Evolutionary conservation across 2,888 invertebrate genomes (phyloP).

Genomic region (Trichogramma evanescens): DNA sequence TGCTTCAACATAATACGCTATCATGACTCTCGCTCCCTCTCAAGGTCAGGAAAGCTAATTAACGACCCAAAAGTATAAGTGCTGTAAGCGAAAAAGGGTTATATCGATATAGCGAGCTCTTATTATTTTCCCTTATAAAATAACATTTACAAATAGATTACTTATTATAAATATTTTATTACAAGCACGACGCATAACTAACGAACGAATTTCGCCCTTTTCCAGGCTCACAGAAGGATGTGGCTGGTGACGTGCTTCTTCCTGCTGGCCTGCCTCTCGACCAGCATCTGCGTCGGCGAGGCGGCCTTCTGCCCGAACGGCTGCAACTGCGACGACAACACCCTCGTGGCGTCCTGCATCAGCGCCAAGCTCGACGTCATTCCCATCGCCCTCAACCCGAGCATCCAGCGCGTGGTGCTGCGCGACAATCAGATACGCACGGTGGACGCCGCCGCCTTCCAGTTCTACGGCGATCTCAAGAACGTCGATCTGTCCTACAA

Average conservation of each 20-base stretch:
- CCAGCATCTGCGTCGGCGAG: slow-evolving; percentile 18
- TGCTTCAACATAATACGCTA: no score
- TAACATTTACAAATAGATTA: no score
- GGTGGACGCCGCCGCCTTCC: slow-evolving; percentile 76
- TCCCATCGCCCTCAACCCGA: slow-evolving; percentile 86
- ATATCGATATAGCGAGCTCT: no score
- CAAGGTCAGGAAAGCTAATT: no score
- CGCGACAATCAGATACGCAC: slow-evolving; percentile 81
- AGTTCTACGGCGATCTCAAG: slow-evolving; percentile 80
- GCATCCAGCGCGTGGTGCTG: slow-evolving; percentile 76
- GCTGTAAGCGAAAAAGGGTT: no score
- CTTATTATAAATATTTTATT: neutral
- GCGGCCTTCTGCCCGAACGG: slow-evolving; percentile 76
- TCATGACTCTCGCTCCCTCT: no score
- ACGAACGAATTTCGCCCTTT: neutral
- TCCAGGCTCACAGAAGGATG: slow-evolving; percentile 13
- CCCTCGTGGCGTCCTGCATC: slow-evolving; percentile 77
- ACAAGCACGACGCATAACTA: neutral
- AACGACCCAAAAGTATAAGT: no score
- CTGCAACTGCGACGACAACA: slow-evolving; percentile 85
- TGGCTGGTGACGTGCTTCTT: slow-evolving; percentile 8
- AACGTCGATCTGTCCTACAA: slow-evolving; percentile 80
- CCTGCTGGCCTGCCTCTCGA: slow-evolving; percentile 21
- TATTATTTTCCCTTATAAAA: no score
- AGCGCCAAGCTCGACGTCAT: slow-evolving; percentile 81